Base-by-base conservation (phyloP, 2,113 vertebrate species). In the Antechinus flavipes region DNA sequence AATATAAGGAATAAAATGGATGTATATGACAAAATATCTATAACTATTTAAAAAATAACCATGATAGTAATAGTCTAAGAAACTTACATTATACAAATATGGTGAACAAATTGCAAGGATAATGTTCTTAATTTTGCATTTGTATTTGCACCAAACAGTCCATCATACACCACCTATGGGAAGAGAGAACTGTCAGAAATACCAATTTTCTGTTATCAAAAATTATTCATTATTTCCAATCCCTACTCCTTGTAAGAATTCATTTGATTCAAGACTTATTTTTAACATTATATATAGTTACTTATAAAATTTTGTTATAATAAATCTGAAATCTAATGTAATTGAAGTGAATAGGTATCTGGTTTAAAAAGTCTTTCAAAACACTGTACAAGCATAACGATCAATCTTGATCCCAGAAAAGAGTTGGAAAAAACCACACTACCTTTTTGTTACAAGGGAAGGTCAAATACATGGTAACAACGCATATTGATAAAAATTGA, bases 1-100 rank as follows among this genome's bases (percentile, higher is more conserved):
- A 94, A 94, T 50, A 19, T 90, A 91, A 96, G 47, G 1, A 6
- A 9, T 93, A 54, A 90, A 56, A 22, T 54, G 16, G n/a, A 94
- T 90, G 53, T 0, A 90, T 10, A 93, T 54, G 24, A 94, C 55
- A 94, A 30, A 19, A 68, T 90, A 52, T 84, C 42, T 97, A 58
- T 8, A 89, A 93, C 0, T 61, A 46, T 49, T 54, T 93, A 26
- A 96, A 26, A 96, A 93, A 84, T 23, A 93, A 91, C 4, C 93
- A 61, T 1, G 91, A 27, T 30, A 52, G 93, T n/a, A 97, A 90
- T 10, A 89, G 55, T 30, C 55, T 1, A 89, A 42, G 93, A 90
- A 96, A 99, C 99, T 99, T 99, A 99, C 99, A 99, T 99, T 97
- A 99, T 98, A 98, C 99, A 99, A 98, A 99, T 99, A 98, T 99